Conservation (phyloP, 2,797 vertebrate genomes). For the Botia kubotai region DNA sequence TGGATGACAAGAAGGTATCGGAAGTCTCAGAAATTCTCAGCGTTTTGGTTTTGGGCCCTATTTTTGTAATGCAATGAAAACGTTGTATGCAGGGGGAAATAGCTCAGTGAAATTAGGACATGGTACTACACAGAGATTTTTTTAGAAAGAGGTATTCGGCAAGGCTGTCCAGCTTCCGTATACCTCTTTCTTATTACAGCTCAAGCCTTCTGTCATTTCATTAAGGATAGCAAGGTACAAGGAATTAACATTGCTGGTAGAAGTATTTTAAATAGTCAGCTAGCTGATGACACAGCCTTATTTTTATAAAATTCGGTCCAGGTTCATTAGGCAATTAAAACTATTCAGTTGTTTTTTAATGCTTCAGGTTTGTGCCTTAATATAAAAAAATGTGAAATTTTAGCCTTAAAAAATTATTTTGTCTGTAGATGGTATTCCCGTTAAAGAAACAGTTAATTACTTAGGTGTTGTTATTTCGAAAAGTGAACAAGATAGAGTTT, state of each 20-base stretch:
- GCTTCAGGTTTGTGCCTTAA: slow-evolving; percentile 39
- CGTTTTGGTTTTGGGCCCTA: not conserved
- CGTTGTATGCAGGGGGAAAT: slow-evolving; percentile 9
- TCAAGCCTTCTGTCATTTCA: not conserved
- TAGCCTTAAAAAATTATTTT: not conserved
- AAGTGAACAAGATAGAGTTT: slow-evolving; percentile 17
- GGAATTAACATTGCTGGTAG: slow-evolving; percentile 14
- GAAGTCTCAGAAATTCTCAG: not conserved
- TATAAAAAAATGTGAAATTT: slow-evolving; percentile 44
- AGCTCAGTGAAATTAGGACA: slow-evolving; percentile 33
- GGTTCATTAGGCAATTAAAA: not conserved
- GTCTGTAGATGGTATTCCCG: slow-evolving; percentile 11
- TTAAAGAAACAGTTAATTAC: slow-evolving; percentile 28
- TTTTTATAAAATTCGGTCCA: slow-evolving; percentile 30
- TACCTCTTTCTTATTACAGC: slow-evolving; percentile 25
- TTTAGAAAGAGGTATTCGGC: slow-evolving; percentile 16
- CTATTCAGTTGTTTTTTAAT: slow-evolving; percentile 1
- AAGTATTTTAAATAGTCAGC: slow-evolving; percentile 28
- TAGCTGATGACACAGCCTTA: slow-evolving; percentile 40
- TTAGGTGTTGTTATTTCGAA: slow-evolving; percentile 30
- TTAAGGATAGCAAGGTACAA: slow-evolving; percentile 17
- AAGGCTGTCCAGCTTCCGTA: slow-evolving; percentile 14
- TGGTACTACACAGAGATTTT: slow-evolving; percentile 21
- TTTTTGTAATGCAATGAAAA: not conserved
- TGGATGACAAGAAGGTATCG: no score